Conservation (phyloP, 2,888 invertebrate genomes). For the Ephialtes manifestator region DNA sequence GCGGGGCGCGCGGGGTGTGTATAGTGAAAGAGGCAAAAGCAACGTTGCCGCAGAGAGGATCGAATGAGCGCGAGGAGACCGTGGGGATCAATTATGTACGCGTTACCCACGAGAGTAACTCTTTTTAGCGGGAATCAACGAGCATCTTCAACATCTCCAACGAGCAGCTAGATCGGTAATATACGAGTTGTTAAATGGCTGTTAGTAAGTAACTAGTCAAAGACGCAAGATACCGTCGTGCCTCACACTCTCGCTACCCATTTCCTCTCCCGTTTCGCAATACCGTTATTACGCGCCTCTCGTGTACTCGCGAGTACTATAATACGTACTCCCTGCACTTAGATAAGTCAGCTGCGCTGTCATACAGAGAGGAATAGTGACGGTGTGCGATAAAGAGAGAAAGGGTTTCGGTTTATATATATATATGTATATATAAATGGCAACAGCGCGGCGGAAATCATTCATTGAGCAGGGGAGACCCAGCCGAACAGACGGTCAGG, state of each 20-base stretch:
- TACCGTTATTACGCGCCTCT: slow-evolving; percentile 21
- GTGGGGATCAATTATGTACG: slow-evolving; percentile 70
- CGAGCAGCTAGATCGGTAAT: neutral
- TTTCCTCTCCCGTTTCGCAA: neutral
- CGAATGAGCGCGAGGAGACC: slow-evolving; percentile 35
- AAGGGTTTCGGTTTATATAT: slow-evolving; percentile 34
- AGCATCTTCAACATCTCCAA: slow-evolving; percentile 13
- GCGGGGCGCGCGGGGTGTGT: slow-evolving; percentile 19
- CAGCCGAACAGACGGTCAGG: slow-evolving; percentile 67
- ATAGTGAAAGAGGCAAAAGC: slow-evolving; percentile 6
- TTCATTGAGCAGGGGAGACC: slow-evolving; percentile 83
- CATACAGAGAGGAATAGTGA: neutral
- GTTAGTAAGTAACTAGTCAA: slow-evolving; percentile 2
- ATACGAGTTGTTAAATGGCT: neutral
- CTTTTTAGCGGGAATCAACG: slow-evolving; percentile 23
- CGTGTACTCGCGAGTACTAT: slow-evolving; percentile 7
- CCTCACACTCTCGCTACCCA: neutral
- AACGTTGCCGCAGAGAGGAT: slow-evolving; percentile 63
- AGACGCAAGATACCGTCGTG: neutral
- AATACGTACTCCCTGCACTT: slow-evolving; percentile 7
- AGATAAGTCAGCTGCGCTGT: slow-evolving; percentile 4
- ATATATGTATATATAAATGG: no score
- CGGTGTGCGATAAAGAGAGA: neutral
- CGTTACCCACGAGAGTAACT: slow-evolving; percentile 50
- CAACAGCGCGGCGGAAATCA: slow-evolving; percentile 86